Evolutionary conservation across 2,113 vertebrate genomes (phyloP).

Genomic region (Triplophysa dalaica): DNA sequence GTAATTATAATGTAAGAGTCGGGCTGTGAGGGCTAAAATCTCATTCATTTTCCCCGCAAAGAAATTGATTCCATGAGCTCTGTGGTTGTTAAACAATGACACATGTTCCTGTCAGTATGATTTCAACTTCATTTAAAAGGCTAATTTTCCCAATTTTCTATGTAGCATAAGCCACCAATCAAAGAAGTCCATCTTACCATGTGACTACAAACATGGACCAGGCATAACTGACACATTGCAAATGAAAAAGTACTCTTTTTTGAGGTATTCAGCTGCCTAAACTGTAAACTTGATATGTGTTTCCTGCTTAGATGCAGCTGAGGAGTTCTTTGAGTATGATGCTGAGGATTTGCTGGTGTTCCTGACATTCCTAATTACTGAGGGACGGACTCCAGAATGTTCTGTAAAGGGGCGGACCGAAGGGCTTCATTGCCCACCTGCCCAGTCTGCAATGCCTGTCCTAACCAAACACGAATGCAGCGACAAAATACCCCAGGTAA

Average conservation of each 20-base stretch:
- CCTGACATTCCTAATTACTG: slow-evolving; percentile 93
- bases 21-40: too few species aligned
- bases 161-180: background rate
- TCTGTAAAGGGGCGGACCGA: slow-evolving; percentile 94
- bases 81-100: too few species aligned
- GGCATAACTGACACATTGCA: background rate
- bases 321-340: slow-evolving; percentile 97
- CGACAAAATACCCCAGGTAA: slow-evolving; percentile 91
- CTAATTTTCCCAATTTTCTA: too few species aligned
- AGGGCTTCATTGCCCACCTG: slow-evolving; percentile 94
- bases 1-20: too few species aligned
- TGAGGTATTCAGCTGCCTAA: too few species aligned
- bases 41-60: too few species aligned
- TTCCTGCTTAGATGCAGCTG: slow-evolving; percentile 79
- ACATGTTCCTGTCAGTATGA: too few species aligned
- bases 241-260: too few species aligned
- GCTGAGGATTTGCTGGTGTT: slow-evolving; percentile 97
- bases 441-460: slow-evolving; percentile 85
- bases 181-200: background rate
- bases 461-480: slow-evolving; percentile 91
- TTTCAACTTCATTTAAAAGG: too few species aligned
- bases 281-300: background rate
- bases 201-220: background rate
- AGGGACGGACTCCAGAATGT: slow-evolving; percentile 93
- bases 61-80: too few species aligned